Conservation (phyloP, 2,888 invertebrate genomes). For the Megaustenia siamemsis region DNA sequence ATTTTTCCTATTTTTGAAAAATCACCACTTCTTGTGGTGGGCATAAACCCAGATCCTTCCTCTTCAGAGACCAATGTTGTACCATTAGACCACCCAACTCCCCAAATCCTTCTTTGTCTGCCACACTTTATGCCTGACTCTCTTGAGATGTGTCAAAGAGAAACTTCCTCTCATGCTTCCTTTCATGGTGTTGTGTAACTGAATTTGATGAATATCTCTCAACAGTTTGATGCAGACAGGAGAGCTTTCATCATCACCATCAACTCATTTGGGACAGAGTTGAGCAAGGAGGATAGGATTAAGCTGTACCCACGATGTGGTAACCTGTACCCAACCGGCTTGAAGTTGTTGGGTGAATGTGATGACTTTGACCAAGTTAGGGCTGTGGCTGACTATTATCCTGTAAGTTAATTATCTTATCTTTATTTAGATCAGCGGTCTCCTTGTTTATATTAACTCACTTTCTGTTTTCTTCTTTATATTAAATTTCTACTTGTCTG, state of each 20-base stretch:
- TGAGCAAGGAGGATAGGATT: constrained; percentile 98
- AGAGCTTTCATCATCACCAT: constrained; percentile 99
- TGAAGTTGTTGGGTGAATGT: constrained; percentile 95
- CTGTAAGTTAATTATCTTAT: constrained; percentile 81
- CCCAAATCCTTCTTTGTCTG: too few relatives aligned
- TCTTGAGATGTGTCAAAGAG: too few relatives aligned
- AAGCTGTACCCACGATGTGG: constrained; percentile 98
- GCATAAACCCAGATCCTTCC: too few relatives aligned
- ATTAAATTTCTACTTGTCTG: too few relatives aligned
- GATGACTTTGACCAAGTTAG: constrained; percentile 99
- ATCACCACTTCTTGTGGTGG: too few relatives aligned
- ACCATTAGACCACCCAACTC: too few relatives aligned
- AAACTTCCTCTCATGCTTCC: not conserved
- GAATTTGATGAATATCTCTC: constrained; percentile 41
- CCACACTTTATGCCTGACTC: not conserved
- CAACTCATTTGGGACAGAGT: constrained; percentile 99
- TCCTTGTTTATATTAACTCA: not conserved
- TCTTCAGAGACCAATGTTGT: too few relatives aligned
- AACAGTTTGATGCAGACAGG: constrained; percentile 98
- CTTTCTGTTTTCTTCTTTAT: not conserved
- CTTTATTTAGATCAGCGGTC: not conserved
- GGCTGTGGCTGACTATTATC: constrained; percentile 98
- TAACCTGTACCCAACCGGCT: constrained; percentile 96
- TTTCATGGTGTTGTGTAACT: not conserved
- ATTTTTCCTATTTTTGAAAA: too few relatives aligned